Evolutionary conservation across 1,140 invertebrate species (phyloP), one percentile per base, ranked within the genome.

Genomic region (Aphelenchoides besseyi): DNA sequence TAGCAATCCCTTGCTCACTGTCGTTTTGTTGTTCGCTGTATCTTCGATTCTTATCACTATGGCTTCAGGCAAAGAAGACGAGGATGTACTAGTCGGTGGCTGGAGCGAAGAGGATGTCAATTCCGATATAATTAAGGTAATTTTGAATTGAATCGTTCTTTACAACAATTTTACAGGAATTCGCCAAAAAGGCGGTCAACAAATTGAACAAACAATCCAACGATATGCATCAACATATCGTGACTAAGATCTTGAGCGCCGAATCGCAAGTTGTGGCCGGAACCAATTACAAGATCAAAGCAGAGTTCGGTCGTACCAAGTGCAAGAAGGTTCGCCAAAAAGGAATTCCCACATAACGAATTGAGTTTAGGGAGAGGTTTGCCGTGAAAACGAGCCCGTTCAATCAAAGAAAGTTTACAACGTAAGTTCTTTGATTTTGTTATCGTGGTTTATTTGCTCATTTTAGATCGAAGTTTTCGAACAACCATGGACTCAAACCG

Each of bases 231-330:
- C 30, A 63, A 12, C 61, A 63, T 23, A 23, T 33, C 3, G 16
- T 63, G 5, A 63, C 30, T 3, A 33, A 63, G 8, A 33, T 63
- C 30, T 8, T 63, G 3, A 16, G 9, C 8, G 61, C 61, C 61
- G 3, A 63, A 3, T 63, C 61, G 9, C 61, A 63, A 63, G 61
- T 63, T 33, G 61, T 63, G 3, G 61, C 61, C 5, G 61, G 61
- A 18, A 8, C 61, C 61, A 33, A 41, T 5, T 63, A 63, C 61
- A 18, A 52, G 18, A 48, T 63, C 23, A 8, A 30, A 9, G 16
- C 23, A 3, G 30, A 63, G 37, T 33, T 63, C 30, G 61, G 61
- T 5, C 16, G 30, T 16, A 63, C 61, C 30, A 33, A 52, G 9
- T 33, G 16, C 37, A 63, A 63, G 28, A 63, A 63, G 61, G 55